Percentiles rank a stretch among this genome's conserved stretches.
Evolutionary conservation across 2,797 vertebrate species (phyloP).

Genomic region (Anabas testudineus): DNA sequence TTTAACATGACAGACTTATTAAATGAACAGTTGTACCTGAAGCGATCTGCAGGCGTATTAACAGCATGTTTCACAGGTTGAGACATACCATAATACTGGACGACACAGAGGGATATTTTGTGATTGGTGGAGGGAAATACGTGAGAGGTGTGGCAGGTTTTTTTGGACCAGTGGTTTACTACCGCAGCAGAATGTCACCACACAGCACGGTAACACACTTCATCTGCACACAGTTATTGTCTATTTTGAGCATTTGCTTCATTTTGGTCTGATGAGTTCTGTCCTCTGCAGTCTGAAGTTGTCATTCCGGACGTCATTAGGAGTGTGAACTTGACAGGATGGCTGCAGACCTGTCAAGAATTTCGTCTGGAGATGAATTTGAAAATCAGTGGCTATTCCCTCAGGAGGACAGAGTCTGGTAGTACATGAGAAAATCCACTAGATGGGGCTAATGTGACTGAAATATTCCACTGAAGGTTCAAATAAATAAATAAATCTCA

Average conservation of each 20-base stretch:
- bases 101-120: slow-evolving; percentile 85
- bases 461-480: not conserved
- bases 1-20: not conserved
- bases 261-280: slow-evolving; percentile 10
- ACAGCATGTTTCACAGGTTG: slow-evolving; percentile 65
- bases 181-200: slow-evolving; percentile 73
- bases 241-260: not conserved
- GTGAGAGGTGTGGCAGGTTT: slow-evolving; percentile 79
- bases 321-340: slow-evolving; percentile 75
- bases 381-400: slow-evolving; percentile 64
- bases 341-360: slow-evolving; percentile 77
- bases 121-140: slow-evolving; percentile 83
- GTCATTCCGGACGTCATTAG: slow-evolving; percentile 72
- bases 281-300: slow-evolving; percentile 63
- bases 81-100: slow-evolving; percentile 65
- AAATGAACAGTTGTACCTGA: not conserved
- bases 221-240: not conserved
- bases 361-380: slow-evolving; percentile 71
- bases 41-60: not conserved
- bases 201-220: slow-evolving; percentile 64
- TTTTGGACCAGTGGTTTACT: slow-evolving; percentile 81
- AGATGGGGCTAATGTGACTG: slow-evolving; percentile 47
- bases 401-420: slow-evolving; percentile 59
- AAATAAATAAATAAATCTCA: not conserved
- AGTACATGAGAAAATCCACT: slow-evolving; percentile 59